Percentiles rank a stretch among this genome's conserved stretches.
Evolutionary conservation across 2,113 vertebrate genomes (phyloP).

Genomic region (Dendrocopos noguchii): DNA sequence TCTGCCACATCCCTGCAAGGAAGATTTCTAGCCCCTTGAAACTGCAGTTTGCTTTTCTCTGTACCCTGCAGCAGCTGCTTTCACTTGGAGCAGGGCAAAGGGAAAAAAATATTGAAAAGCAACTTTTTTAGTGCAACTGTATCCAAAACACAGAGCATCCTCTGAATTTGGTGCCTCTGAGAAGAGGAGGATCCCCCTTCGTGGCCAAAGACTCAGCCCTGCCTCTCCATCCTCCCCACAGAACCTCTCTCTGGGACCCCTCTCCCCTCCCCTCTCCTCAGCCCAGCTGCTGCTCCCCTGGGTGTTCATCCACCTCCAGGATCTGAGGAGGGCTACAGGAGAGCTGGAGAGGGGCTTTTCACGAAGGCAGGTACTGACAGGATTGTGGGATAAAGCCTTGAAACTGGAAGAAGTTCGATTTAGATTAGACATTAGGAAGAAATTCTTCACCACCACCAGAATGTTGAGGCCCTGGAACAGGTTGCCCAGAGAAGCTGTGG

Average conservation of each 20-base stretch:
- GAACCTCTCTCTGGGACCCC: background rate
- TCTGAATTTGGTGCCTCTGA: fast-evolving
- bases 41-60: background rate
- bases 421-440: too few relatives aligned
- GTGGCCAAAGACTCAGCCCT: background rate
- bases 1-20: background rate
- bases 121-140: fast-evolving
- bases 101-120: fast-evolving
- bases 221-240: background rate
- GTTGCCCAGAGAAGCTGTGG: too few relatives aligned
- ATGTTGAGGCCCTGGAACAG: too few relatives aligned
- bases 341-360: too few relatives aligned
- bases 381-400: too few relatives aligned
- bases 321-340: too few relatives aligned
- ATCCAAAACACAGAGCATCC: background rate
- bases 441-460: too few relatives aligned
- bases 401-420: too few relatives aligned
- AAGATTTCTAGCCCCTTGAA: background rate
- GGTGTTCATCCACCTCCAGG: too few relatives aligned
- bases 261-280: background rate
- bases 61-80: fast-evolving
- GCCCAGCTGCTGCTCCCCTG: too few relatives aligned
- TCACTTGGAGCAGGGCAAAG: fast-evolving
- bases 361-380: too few relatives aligned
- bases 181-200: fast-evolving